Base-by-base conservation (phyloP, 2,113 vertebrate genomes). In the Callipepla californica region DNA sequence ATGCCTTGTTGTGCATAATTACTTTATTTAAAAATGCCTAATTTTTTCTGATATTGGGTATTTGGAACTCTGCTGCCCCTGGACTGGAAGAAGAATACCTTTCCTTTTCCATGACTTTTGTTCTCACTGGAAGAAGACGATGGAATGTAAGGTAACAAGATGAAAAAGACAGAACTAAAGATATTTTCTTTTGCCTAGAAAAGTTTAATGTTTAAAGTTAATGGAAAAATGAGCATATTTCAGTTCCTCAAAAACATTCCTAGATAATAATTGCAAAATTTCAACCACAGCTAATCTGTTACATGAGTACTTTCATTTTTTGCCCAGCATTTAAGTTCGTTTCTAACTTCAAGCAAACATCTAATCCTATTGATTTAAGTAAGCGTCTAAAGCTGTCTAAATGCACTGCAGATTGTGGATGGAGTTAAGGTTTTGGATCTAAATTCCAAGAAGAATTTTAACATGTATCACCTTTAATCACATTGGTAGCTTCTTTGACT, bases 291-390 rank as follows among this genome's bases (percentile, higher is more conserved):
- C 51, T 94, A 92, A 94, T 94, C 58, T 61, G 66, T 85, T 92
- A 36, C n/a, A 8, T 67, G 75, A 94, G 47, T 80, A 63, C 22
- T 77, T 95, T 62, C 28, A 32, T 85, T 40, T 83, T 95, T 91
- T 92, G 61, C 36, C 22, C 57, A 47, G 73, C 47, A 80, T 95
- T 95, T 91, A 91, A 92, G 95, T 85, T 91, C 65, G 32, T 45
- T 65, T 61, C 16, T 66, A 80, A 91, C 89, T 85, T 92, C 81
- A 94, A 89, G 91, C 34, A 92, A 90, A 91, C 48, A 75, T 83
- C 68, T 94, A 90, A 95, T 96, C 89, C 89, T 87, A 42, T 92
- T 92, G 94, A 94, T 93, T 92, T 83, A 70, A 85, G 75, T 14
- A 9, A 85, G 65, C 72, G 38, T 63, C 89, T 87, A 67, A 94